Conservation (phyloP, 1,140 invertebrate species). For the Steinernema khuongi region DNA sequence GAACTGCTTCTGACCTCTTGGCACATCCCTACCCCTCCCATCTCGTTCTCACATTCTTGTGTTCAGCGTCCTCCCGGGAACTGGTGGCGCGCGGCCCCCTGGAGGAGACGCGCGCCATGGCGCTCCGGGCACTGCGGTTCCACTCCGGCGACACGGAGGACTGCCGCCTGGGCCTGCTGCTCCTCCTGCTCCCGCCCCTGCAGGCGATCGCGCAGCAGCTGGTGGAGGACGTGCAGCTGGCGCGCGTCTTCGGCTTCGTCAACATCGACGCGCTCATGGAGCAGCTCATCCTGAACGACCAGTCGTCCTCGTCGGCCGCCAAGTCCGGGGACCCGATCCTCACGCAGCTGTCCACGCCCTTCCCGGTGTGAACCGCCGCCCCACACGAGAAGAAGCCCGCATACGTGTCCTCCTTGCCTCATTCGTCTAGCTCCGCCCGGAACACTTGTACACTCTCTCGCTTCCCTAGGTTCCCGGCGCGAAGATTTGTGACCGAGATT, state of each 20-base stretch:
- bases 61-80: slow-evolving; percentile 11
- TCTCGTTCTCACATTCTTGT: too few species aligned
- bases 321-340: background rate
- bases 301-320: background rate
- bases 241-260: slow-evolving; percentile 85
- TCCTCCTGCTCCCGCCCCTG: slow-evolving; percentile 34
- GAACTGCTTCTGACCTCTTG: too few species aligned
- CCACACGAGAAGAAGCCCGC: background rate
- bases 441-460: background rate
- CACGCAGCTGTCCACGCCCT: slow-evolving; percentile 2
- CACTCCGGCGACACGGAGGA: slow-evolving; percentile 17
- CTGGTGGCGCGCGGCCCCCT: slow-evolving; percentile 18
- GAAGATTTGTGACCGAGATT: too few species aligned
- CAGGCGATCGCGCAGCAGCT: slow-evolving; percentile 97
- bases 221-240: slow-evolving; percentile 97
- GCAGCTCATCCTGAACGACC: slow-evolving; percentile 75
- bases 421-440: slow-evolving; percentile 1
- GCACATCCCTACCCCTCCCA: too few species aligned
- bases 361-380: background rate
- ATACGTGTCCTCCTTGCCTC: slow-evolving; percentile 14
- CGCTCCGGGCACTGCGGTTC: slow-evolving; percentile 31
- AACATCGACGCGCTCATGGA: slow-evolving; percentile 91
- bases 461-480: background rate
- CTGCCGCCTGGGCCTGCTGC: slow-evolving; percentile 28
- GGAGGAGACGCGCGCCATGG: slow-evolving; percentile 23